Evolutionary conservation across 2,797 vertebrate species (phyloP).

Genomic region (Halcyon chelicuti): DNA sequence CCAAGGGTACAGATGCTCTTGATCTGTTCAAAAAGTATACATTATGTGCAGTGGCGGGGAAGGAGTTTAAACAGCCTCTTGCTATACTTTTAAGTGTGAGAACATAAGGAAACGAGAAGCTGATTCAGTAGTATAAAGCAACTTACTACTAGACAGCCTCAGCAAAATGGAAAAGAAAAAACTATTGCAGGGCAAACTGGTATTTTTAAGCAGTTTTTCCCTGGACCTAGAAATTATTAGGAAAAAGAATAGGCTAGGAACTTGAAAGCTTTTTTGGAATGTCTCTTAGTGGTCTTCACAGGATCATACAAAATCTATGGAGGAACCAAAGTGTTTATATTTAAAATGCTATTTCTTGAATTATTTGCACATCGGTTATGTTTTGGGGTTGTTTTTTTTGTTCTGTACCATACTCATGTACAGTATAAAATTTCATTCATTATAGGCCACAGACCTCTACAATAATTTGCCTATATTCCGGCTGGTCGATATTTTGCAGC

Average conservation of each 20-base stretch:
- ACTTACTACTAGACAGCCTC: not conserved
- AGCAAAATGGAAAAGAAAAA: not conserved
- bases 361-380: not conserved
- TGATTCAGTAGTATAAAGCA: not conserved
- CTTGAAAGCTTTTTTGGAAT: not conserved
- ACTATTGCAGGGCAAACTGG: not conserved
- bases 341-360: not conserved
- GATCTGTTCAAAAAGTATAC: not conserved
- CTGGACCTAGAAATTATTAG: not conserved
- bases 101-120: not conserved
- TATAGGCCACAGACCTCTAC: constrained; percentile 88
- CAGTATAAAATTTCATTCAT: not conserved
- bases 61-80: not conserved
- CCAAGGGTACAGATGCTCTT: not conserved
- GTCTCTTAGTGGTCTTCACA: not conserved
- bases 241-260: not conserved
- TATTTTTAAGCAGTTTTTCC: not conserved
- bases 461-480: constrained; percentile 94
- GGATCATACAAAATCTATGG: not conserved
- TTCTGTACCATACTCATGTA: not conserved
- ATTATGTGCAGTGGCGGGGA: not conserved
- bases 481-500: constrained; percentile 91
- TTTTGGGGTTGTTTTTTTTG: not conserved
- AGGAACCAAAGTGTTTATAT: not conserved
- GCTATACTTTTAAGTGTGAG: not conserved